Evolutionary conservation across 2,797 vertebrate genomes (phyloP), one percentile per base, ranked within the genome.

Genomic region (Lates japonicus): DNA sequence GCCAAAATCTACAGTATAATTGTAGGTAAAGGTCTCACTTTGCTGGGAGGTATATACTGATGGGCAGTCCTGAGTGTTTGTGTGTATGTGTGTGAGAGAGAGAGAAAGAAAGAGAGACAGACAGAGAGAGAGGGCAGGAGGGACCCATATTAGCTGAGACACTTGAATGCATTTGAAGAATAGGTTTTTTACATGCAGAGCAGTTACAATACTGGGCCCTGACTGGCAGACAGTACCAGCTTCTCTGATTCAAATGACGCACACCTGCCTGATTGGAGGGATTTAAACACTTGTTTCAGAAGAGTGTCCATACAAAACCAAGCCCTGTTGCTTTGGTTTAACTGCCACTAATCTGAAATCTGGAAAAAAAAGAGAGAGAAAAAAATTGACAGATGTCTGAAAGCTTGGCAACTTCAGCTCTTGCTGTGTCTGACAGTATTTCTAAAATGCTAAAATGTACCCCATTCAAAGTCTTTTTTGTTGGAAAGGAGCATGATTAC

Each of bases 161-260:
- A 91, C 91, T 92, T 91, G 84, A 92, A 83, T 92, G 89, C 80
- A 88, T 88, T 78, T 70, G 87, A 92, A 92, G 88, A 92, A 93
- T 81, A 84, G 91, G 78, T 87, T 89, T 88, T 29, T 90, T 84
- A 84, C 79, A 90, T 81, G 87, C 86, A 79, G 86, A 87, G 75
- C 82, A 87, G 87, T 75, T 78, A 67, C 80, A 82, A 77, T 78
- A 51, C 85, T 37, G 76, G 42, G 77, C 70, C 55, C 71, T 64
- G 76, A 79, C 85, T 85, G 80, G 76, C 78, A 81, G 85, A 89
- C 80, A 71, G 80, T 67, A 85, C 70, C 84, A 78, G 70, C 80
- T 74, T 82, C 81, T 84, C 74, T 17, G 17, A 81, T 92, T 92
- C 78, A 85, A 91, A 92, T 79, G 67, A 88, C 16, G 84, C 85